Evolutionary conservation across 2,888 invertebrate genomes (phyloP).

Genomic region (Melanargia galathea): DNA sequence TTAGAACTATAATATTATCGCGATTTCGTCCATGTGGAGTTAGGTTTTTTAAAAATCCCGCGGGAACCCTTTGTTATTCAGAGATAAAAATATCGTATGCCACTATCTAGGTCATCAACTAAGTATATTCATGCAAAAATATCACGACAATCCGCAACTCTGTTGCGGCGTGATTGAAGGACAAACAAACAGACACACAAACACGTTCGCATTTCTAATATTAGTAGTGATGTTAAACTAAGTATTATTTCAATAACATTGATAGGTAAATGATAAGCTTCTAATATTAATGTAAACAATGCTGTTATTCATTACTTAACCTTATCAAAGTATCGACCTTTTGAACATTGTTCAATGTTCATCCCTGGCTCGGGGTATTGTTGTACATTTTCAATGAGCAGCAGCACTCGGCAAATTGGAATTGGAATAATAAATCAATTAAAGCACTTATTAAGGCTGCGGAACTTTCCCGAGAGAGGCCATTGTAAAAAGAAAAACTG

Average conservation of each 20-base stretch:
- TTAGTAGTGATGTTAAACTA: no score
- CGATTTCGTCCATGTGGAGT: no score
- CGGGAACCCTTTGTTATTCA: no score
- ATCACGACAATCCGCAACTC: no score
- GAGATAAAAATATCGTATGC: no score
- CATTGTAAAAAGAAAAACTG: not conserved
- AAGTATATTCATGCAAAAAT: no score
- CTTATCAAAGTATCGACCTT: not conserved
- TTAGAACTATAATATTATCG: no score
- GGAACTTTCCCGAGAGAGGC: not conserved
- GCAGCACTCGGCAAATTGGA: not conserved
- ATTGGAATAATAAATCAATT: constrained; percentile 5
- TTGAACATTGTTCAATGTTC: not conserved
- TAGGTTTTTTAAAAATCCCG: no score
- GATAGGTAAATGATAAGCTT: not conserved
- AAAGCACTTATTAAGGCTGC: not conserved
- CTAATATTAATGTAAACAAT: not conserved
- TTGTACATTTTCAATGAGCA: constrained; percentile 1
- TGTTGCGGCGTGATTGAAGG: no score
- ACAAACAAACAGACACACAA: no score
- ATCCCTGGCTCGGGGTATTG: not conserved
- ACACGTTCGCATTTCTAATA: no score
- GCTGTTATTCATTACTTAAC: not conserved
- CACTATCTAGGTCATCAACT: no score
- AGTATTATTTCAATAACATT: not conserved